Evolutionary conservation across 92 coral and sea anemone genomes (phyloP).

Genomic region (Actinernus sp.): DNA sequence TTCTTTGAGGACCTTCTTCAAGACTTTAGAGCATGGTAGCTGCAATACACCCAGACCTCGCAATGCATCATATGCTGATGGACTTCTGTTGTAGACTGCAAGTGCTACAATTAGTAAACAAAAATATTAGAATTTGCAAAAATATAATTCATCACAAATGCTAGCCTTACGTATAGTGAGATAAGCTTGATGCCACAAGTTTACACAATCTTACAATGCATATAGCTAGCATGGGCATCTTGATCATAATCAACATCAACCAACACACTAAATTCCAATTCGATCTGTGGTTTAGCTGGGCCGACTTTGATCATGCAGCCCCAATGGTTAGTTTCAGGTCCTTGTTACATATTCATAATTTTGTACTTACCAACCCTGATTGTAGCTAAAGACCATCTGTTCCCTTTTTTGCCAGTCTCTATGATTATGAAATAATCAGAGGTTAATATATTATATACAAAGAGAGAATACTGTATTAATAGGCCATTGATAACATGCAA

Average conservation of each 20-base stretch:
- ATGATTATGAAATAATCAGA: not conserved
- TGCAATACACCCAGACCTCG: not conserved
- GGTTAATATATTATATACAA: no score
- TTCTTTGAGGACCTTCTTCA: slow-evolving; percentile 18
- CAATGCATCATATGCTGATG: slow-evolving; percentile 39
- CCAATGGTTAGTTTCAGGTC: no score
- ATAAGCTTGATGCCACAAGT: no score
- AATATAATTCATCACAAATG: not conserved
- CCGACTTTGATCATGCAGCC: not conserved
- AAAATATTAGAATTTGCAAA: not conserved
- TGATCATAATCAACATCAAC: no score
- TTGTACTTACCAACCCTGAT: slow-evolving; percentile 38
- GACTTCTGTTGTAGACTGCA: slow-evolving; percentile 46
- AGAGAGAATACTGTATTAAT: not conserved
- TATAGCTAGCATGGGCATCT: no score
- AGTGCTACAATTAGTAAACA: slow-evolving; percentile 14
- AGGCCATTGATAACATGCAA: not conserved
- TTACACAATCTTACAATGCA: no score
- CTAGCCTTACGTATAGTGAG: no score
- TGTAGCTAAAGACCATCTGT: slow-evolving; percentile 44
- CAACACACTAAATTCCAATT: no score
- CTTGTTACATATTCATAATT: not conserved
- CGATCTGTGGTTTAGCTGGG: no score
- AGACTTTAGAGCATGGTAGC: slow-evolving; percentile 7
- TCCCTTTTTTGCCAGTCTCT: slow-evolving; percentile 39